Percentiles rank a stretch among this genome's conserved stretches.
Evolutionary conservation across 1,140 invertebrate species (phyloP).

Genomic region (Drosophila mojavensis): DNA sequence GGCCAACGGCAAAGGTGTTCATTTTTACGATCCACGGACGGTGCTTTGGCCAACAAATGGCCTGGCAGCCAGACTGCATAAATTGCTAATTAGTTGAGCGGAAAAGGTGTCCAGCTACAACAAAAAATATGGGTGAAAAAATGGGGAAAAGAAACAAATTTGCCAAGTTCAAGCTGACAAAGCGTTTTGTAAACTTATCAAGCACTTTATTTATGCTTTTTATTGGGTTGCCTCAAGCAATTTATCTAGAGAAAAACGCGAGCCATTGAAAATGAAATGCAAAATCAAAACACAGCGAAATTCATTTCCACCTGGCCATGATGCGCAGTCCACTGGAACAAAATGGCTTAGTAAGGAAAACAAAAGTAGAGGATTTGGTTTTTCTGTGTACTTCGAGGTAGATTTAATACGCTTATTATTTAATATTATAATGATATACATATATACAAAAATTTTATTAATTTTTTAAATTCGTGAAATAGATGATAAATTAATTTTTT

Average conservation of each 20-base stretch:
- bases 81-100: constrained; percentile 75
- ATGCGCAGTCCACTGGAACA: constrained; percentile 50
- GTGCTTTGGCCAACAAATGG: constrained; percentile 64
- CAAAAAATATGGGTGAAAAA: neutral
- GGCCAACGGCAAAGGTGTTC: constrained; percentile 40
- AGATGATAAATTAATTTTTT: too few species aligned
- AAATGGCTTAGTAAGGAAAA: constrained; percentile 30
- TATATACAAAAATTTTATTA: too few species aligned
- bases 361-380: neutral
- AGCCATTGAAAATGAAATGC: constrained; percentile 19
- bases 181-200: constrained; percentile 62
- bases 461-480: too few species aligned
- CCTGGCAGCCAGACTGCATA: constrained; percentile 50
- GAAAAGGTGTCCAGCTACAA: constrained; percentile 34
- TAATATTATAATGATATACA: neutral
- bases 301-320: constrained; percentile 34
- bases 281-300: constrained; percentile 28
- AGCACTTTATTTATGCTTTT: constrained; percentile 52
- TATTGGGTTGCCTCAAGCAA: neutral
- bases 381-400: neutral
- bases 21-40: constrained; percentile 50
- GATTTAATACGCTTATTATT: neutral
- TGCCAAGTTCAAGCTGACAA: constrained; percentile 48
- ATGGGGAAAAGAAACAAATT: neutral
- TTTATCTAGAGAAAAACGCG: constrained; percentile 13